A percentile compares a stretch with the other conserved stretches of the same genome.
These are phyloP conservation scores for Aurelia coerulea DNA, from an alignment of 30 jellyfish, hydroid and myxozoan genomes.

Conservation along the genomic window DNA sequence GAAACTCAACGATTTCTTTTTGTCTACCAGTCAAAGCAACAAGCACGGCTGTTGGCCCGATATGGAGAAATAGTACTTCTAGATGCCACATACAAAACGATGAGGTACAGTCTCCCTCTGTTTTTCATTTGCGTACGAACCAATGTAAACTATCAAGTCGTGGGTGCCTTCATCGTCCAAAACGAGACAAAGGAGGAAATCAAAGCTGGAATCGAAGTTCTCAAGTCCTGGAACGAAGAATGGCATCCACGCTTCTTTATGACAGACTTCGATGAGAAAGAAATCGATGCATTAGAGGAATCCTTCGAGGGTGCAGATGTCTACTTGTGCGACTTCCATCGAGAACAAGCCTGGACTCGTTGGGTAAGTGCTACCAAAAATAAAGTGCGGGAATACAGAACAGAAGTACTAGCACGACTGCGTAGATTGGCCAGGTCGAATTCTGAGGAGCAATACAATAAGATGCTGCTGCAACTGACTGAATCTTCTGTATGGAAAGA, in stretches of 20 bases:
- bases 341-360: slow-evolving; percentile 61
- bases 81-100: slow-evolving; percentile 40
- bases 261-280: slow-evolving; percentile 64
- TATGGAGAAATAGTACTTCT: slow-evolving; percentile 14
- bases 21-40: slow-evolving; percentile 38
- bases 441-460: background rate
- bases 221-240: slow-evolving; percentile 36
- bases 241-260: slow-evolving; percentile 58
- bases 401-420: slow-evolving; percentile 24
- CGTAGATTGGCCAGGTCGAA: slow-evolving; percentile 32
- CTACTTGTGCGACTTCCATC: slow-evolving; percentile 61
- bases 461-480: background rate
- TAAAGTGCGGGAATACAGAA: slow-evolving; percentile 15
- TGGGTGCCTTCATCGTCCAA: slow-evolving; percentile 35
- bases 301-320: slow-evolving; percentile 12
- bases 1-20: slow-evolving; percentile 21
- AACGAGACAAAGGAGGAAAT: slow-evolving; percentile 39
- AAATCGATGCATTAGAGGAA: slow-evolving; percentile 44
- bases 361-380: slow-evolving; percentile 43
- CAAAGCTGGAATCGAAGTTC: slow-evolving; percentile 18
- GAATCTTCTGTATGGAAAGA: slow-evolving; percentile 29
- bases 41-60: background rate
- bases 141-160: slow-evolving; percentile 46
- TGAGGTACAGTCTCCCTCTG: slow-evolving; percentile 17
- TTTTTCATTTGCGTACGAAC: slow-evolving; percentile 43